Conservation (phyloP, 2,888 invertebrate species). For the Ellobium chinense region DNA sequence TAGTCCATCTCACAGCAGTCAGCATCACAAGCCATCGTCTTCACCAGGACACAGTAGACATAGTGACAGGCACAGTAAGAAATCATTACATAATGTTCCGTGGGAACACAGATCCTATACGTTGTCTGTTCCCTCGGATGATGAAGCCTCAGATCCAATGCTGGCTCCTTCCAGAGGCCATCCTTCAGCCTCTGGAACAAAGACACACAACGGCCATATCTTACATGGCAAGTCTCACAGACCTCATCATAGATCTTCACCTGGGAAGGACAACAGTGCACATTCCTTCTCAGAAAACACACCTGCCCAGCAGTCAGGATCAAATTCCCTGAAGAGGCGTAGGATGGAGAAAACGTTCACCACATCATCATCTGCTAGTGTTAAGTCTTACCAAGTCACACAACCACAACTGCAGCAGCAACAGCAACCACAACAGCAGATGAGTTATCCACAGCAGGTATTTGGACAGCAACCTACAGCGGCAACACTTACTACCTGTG, state of each 20-base stretch:
- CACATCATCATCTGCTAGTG: not conserved
- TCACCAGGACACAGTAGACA: no score
- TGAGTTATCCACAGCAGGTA: not conserved
- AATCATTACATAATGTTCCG: not conserved
- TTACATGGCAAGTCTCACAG: not conserved
- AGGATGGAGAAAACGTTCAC: not conserved
- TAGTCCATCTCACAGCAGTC: no score
- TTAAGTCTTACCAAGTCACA: not conserved
- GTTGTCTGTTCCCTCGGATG: not conserved
- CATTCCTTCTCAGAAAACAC: not conserved
- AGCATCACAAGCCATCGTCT: no score
- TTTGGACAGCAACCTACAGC: not conserved
- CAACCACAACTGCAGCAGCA: not conserved
- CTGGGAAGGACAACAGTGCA: not conserved
- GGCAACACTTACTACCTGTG: not conserved
- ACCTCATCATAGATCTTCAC: not conserved
- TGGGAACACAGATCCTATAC: conserved; percentile 40
- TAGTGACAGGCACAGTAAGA: not conserved
- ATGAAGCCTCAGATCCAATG: not conserved
- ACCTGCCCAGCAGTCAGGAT: not conserved
- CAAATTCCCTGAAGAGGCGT: not conserved
- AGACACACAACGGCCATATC: not conserved
- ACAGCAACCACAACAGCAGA: not conserved
- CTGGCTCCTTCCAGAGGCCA: not conserved
- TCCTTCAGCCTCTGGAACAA: not conserved